Evolutionary conservation across 1,140 invertebrate genomes (phyloP).

Genomic region (Marisa cornuarietis): DNA sequence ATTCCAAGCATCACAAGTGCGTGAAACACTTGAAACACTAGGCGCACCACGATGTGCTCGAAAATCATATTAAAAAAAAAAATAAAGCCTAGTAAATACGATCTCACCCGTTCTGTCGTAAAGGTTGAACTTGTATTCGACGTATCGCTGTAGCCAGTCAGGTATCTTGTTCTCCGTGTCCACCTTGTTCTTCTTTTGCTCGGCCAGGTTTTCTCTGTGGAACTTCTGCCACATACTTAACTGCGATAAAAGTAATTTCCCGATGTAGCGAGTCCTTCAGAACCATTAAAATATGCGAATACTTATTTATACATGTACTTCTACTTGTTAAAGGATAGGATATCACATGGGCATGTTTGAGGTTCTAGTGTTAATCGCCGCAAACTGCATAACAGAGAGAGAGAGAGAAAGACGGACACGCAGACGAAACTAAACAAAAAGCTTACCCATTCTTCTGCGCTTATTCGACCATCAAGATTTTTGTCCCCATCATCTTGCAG

Average conservation of each 20-base stretch:
- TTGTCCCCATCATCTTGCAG: conserved; percentile 59
- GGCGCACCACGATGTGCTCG: background rate
- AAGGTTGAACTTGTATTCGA: conserved; percentile 64
- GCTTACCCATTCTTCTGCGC: conserved; percentile 62
- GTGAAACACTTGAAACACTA: background rate
- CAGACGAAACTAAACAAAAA: background rate
- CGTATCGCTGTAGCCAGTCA: conserved; percentile 62
- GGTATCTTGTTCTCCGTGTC: conserved; percentile 48
- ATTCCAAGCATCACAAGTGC: background rate
- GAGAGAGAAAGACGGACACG: background rate
- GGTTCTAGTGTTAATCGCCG: background rate
- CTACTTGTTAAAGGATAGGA: no score
- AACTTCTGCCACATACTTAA: conserved; percentile 55
- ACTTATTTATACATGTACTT: no score
- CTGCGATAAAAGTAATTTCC: conserved; percentile 24
- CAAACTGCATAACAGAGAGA: background rate
- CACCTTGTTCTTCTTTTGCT: conserved; percentile 26
- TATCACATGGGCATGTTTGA: background rate
- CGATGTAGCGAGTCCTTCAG: no score
- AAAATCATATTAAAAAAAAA: background rate
- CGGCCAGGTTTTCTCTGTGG: conserved; percentile 36
- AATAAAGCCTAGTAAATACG: background rate
- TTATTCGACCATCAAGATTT: conserved; percentile 61
- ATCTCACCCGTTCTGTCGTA: conserved; percentile 61
- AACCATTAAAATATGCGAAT: no score